Conservation (phyloP, 2,113 vertebrate genomes). For the Vulpes ferrilata region DNA sequence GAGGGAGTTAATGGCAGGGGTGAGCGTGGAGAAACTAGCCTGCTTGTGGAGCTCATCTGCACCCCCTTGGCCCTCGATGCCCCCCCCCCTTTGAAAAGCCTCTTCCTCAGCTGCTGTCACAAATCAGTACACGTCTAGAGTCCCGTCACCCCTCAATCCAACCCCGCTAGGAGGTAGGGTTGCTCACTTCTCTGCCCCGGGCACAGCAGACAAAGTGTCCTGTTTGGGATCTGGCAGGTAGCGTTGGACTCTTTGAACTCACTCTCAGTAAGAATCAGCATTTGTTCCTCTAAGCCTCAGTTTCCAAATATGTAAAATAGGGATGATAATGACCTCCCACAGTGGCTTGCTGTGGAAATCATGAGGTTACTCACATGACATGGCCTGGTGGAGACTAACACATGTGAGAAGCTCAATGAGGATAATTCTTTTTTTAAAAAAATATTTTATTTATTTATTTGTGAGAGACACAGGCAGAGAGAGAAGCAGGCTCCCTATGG, state of each 20-base stretch:
- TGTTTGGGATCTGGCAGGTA: neutral
- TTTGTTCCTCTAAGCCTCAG: neutral
- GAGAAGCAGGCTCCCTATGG: too few relatives aligned
- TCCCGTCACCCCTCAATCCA: neutral
- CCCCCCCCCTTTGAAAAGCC: neutral
- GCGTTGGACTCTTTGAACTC: neutral
- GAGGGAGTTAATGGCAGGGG: neutral
- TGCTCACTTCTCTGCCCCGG: neutral
- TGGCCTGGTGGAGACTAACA: neutral
- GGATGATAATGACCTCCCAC: neutral
- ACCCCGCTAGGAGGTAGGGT: neutral
- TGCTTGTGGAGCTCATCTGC: neutral
- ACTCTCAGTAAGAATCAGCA: neutral
- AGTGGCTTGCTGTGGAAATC: too few relatives aligned
- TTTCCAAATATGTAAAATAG: neutral
- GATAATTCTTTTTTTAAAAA: too few relatives aligned
- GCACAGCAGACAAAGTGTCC: neutral
- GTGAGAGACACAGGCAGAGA: too few relatives aligned
- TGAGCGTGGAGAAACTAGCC: fast-evolving
- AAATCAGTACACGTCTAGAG: fast-evolving
- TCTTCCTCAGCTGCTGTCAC: neutral
- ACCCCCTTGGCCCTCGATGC: fast-evolving
- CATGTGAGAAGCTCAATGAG: neutral
- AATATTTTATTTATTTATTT: too few relatives aligned
- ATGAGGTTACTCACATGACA: neutral